phyloP scores from a whole-genome alignment of 2,797 vertebrate genomes.

The Danio tinwini region DNA sequence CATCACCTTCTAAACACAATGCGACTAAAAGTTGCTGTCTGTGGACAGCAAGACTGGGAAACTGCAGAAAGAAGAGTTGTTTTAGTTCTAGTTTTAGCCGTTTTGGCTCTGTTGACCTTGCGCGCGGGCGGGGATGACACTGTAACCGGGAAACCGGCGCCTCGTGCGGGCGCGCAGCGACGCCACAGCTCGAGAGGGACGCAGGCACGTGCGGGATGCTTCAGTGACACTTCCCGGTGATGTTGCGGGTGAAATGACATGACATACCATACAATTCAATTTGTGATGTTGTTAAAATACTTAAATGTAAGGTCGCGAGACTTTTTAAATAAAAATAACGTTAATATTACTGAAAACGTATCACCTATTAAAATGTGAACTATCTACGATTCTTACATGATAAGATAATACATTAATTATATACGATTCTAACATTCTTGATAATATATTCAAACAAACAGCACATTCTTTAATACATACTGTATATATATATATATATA shows the following conservation, averaged over 20 bases:
- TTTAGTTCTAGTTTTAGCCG: background rate
- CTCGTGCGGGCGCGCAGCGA: constrained; percentile 51
- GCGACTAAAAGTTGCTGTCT: no score
- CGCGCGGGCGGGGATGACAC: constrained; percentile 54
- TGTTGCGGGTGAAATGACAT: background rate
- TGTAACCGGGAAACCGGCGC: constrained; percentile 52
- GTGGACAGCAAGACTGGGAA: background rate
- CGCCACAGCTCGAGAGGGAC: constrained; percentile 43
- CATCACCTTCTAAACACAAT: background rate
- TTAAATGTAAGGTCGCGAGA: background rate
- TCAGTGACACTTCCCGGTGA: background rate
- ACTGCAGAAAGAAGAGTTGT: background rate
- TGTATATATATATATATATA: background rate
- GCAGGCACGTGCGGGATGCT: constrained; percentile 5
- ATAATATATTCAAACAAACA: background rate
- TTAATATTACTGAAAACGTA: no score
- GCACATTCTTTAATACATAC: background rate
- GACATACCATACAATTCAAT: background rate
- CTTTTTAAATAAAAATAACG: background rate
- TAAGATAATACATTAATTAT: no score
- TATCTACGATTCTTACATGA: background rate
- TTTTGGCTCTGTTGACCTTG: constrained; percentile 63
- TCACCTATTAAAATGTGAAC: background rate
- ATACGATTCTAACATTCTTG: background rate
- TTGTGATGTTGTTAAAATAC: background rate